A percentile compares a stretch with the other conserved stretches of the same genome.
Evolutionary conservation across 2,113 vertebrate species (phyloP).

Genomic region (Glareola pratincola): DNA sequence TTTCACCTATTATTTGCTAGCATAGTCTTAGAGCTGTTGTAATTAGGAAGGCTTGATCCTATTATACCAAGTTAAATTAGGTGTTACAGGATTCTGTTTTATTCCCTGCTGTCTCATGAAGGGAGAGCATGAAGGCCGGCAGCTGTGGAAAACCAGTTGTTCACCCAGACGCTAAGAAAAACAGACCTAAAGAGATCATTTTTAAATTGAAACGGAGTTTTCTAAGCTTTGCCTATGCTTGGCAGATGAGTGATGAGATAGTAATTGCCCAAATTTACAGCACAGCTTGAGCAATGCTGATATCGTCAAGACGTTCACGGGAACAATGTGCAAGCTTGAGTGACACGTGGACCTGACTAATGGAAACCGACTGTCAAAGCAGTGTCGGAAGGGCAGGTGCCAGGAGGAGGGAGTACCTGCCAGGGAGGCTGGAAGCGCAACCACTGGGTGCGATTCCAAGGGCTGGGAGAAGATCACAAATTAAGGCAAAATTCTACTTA

Average conservation of each 20-base stretch:
- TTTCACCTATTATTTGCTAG: conserved; percentile 12
- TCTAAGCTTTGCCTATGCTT: background rate
- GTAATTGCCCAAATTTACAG: background rate
- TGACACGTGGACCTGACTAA: background rate
- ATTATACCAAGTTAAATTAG: conserved; percentile 23
- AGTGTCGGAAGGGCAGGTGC: background rate
- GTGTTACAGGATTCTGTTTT: background rate
- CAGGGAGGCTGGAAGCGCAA: background rate
- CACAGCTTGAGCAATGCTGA: background rate
- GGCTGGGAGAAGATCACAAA: background rate
- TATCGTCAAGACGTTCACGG: background rate
- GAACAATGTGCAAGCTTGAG: background rate
- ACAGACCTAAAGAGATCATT: background rate
- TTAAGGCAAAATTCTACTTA: background rate
- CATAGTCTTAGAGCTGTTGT: background rate
- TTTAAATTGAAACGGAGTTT: background rate
- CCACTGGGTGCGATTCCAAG: background rate
- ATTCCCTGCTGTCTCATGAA: conserved; percentile 9
- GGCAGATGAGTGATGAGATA: background rate
- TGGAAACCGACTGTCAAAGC: background rate
- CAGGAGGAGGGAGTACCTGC: background rate
- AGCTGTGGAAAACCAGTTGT: background rate
- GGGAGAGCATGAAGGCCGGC: background rate
- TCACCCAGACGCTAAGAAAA: background rate
- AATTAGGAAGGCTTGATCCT: conserved; percentile 5